phyloP scores from a whole-genome alignment of 2,113 vertebrate species.

The Oryzias woworae region DNA sequence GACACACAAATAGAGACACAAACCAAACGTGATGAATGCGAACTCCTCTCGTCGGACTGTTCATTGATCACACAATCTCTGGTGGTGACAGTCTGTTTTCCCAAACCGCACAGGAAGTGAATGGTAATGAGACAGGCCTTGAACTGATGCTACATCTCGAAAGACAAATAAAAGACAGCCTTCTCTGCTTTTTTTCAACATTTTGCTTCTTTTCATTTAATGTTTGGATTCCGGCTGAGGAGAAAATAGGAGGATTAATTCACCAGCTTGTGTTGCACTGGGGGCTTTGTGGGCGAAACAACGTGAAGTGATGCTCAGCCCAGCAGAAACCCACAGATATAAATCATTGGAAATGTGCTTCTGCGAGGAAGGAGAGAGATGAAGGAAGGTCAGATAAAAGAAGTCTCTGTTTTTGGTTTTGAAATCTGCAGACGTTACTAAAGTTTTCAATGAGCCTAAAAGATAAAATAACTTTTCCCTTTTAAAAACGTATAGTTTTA shows the following conservation, averaged over 20 bases:
- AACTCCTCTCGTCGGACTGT: too few relatives aligned
- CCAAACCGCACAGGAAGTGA: too few relatives aligned
- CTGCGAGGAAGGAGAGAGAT: neutral
- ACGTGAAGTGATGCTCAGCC: neutral
- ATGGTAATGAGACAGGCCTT: neutral
- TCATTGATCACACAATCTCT: too few relatives aligned
- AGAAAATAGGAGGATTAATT: neutral
- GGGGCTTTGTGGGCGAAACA: neutral
- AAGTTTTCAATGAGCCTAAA: too few relatives aligned
- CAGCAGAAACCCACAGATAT: constrained; percentile 11
- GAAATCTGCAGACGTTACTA: too few relatives aligned
- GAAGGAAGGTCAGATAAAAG: neutral
- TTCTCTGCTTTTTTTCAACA: neutral
- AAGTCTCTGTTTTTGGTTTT: too few relatives aligned
- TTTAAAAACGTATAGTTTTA: too few relatives aligned
- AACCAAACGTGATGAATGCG: too few relatives aligned
- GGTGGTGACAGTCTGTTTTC: too few relatives aligned
- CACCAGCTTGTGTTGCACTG: constrained; percentile 4
- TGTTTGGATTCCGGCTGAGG: neutral
- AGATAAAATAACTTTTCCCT: too few relatives aligned
- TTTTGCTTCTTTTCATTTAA: neutral
- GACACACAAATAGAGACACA: too few relatives aligned
- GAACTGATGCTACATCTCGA: neutral
- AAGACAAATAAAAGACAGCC: neutral
- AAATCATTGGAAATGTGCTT: constrained; percentile 12